Conservation (phyloP, 2,888 invertebrate genomes). For the Andrena fulva region DNA sequence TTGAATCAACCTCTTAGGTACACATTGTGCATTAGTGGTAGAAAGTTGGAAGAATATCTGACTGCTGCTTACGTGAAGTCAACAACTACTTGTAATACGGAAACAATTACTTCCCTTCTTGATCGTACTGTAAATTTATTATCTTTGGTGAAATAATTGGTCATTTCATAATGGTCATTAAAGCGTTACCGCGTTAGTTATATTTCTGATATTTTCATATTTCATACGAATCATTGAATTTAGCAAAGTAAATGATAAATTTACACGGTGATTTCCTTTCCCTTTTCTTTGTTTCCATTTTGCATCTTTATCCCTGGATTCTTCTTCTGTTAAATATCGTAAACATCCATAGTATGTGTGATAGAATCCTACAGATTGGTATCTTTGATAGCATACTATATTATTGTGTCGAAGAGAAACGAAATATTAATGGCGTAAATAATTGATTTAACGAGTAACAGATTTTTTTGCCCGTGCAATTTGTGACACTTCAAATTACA, state of each 20-base stretch:
- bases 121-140: background rate
- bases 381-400: background rate
- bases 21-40: background rate
- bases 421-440: slow-evolving; percentile 1
- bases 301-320: background rate
- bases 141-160: background rate
- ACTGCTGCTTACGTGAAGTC: slow-evolving; percentile 6
- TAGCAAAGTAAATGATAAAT: background rate
- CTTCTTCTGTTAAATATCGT: background rate
- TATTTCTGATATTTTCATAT: background rate
- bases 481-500: background rate
- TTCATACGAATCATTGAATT: background rate
- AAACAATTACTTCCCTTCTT: slow-evolving; percentile 11
- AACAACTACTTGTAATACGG: background rate
- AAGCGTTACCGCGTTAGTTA: slow-evolving; percentile 1
- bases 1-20: background rate
- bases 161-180: background rate
- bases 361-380: slow-evolving; percentile 4
- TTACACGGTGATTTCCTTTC: slow-evolving; percentile 7
- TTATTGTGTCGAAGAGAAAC: background rate
- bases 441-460: background rate
- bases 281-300: background rate
- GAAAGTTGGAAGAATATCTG: slow-evolving; percentile 2
- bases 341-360: background rate
- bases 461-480: background rate